phyloP scores from a whole-genome alignment of 2,113 vertebrate species.

The Pseudonaja textilis region DNA sequence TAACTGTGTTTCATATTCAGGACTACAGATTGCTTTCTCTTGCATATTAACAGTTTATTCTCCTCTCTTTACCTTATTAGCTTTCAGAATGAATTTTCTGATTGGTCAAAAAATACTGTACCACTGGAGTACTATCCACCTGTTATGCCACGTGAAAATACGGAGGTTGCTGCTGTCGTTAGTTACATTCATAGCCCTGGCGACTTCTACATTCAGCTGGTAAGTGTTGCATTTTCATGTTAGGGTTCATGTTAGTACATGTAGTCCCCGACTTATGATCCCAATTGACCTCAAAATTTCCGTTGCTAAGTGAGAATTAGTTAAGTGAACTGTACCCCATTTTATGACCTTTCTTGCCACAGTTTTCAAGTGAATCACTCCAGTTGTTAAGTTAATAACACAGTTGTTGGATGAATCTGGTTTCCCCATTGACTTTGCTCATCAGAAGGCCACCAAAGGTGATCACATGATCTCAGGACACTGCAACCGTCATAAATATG shows the following conservation, averaged over 20 bases:
- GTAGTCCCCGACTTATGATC: neutral
- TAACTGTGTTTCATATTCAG: neutral
- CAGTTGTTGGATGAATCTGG: neutral
- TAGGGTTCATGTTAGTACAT: neutral
- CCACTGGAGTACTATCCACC: conserved; percentile 72
- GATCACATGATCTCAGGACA: neutral
- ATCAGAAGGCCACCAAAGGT: neutral
- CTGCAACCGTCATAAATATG: neutral
- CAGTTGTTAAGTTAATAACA: neutral
- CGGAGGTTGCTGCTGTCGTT: conserved; percentile 72
- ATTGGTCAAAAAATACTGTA: conserved; percentile 36
- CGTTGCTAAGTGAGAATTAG: neutral
- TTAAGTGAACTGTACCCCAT: neutral
- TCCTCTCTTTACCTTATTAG: conserved; percentile 56
- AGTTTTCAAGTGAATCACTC: neutral
- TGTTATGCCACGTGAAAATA: conserved; percentile 68
- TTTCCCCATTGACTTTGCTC: neutral
- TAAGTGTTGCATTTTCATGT: conserved; percentile 59
- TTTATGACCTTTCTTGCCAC: neutral
- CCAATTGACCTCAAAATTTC: neutral
- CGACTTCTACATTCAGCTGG: conserved; percentile 89
- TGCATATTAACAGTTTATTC: neutral
- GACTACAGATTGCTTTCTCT: neutral
- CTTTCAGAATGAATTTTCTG: conserved; percentile 59
- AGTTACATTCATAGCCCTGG: conserved; percentile 80